Evolutionary conservation across 2,888 invertebrate species (phyloP).

Genomic region (Lochmaea crataegi): DNA sequence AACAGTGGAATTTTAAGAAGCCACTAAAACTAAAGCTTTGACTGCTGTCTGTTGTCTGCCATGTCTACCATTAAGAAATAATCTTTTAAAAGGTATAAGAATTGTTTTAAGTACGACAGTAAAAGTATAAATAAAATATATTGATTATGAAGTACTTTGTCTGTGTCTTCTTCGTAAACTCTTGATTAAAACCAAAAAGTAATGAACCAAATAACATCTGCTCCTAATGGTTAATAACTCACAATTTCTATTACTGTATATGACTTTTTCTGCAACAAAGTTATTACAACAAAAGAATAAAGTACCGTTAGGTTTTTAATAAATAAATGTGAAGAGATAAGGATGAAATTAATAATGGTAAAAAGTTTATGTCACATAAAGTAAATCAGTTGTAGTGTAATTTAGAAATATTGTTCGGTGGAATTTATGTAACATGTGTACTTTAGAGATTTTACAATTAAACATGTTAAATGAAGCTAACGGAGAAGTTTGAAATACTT

Average conservation of each 20-base stretch:
- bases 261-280: not conserved
- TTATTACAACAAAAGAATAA: not conserved
- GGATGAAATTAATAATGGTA: not conserved
- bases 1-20: too few species aligned
- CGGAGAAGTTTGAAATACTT: not conserved
- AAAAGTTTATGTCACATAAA: not conserved
- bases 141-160: not conserved
- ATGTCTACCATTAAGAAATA: too few species aligned
- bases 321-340: too few species aligned
- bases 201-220: not conserved
- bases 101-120: not conserved
- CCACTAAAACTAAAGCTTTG: too few species aligned
- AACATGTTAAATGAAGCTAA: not conserved
- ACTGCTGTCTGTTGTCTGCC: too few species aligned
- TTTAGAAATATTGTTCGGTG: not conserved
- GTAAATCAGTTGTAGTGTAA: not conserved
- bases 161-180: not conserved
- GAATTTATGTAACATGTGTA: not conserved
- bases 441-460: not conserved
- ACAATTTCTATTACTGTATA: not conserved
- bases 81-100: not conserved
- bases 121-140: not conserved
- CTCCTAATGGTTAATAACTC: not conserved
- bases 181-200: not conserved
- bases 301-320: too few species aligned